Evolutionary conservation across 2,113 vertebrate genomes (phyloP).

Genomic region (Anguilla rostrata): DNA sequence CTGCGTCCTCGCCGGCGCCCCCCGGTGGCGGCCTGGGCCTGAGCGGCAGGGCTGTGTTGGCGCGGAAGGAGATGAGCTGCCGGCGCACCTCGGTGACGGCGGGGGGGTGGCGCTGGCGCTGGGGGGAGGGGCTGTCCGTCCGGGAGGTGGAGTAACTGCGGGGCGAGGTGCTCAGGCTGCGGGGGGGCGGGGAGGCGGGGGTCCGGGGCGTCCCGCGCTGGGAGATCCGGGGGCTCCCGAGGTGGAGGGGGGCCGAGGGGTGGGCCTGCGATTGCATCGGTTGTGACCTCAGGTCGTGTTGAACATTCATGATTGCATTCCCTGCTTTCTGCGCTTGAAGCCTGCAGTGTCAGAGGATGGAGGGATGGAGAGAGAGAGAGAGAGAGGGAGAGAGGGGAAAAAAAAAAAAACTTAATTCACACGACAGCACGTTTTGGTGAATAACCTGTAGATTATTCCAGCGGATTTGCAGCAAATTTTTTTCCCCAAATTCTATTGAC

Average conservation of each 20-base stretch:
- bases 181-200: slow-evolving; percentile 50
- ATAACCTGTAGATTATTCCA: too few relatives aligned
- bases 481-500: too few relatives aligned
- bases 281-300: slow-evolving; percentile 54
- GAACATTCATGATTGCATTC: slow-evolving; percentile 31
- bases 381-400: not conserved
- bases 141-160: slow-evolving; percentile 71
- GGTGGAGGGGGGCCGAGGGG: slow-evolving; percentile 38
- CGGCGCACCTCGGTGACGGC: slow-evolving; percentile 51
- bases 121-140: slow-evolving; percentile 78
- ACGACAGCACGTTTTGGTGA: too few relatives aligned
- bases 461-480: too few relatives aligned
- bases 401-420: too few relatives aligned
- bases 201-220: slow-evolving; percentile 49
- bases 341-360: slow-evolving; percentile 52
- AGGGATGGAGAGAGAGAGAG: not conserved
- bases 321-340: slow-evolving; percentile 64
- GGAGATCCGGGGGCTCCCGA: slow-evolving; percentile 55
- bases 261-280: slow-evolving; percentile 48
- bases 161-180: slow-evolving; percentile 70
- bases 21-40: slow-evolving; percentile 54
- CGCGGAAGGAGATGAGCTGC: slow-evolving; percentile 53
- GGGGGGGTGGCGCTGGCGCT: slow-evolving; percentile 64
- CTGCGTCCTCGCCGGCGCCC: slow-evolving; percentile 65
- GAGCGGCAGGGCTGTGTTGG: slow-evolving; percentile 44